Evolutionary conservation across 2,797 vertebrate species (phyloP), one percentile per base, ranked within the genome.

Genomic region (Mormyrus hasselquistii): DNA sequence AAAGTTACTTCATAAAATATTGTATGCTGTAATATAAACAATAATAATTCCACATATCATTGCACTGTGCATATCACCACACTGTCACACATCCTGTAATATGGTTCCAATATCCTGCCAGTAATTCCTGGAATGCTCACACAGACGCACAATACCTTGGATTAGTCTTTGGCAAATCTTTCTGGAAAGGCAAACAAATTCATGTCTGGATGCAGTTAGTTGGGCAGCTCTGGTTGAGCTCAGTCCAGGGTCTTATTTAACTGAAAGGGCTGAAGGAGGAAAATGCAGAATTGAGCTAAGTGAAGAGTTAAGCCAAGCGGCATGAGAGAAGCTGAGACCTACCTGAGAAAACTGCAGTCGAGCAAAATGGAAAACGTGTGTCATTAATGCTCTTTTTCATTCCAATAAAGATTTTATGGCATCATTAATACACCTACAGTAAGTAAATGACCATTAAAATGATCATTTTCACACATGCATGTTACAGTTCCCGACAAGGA

Each of bases 131-230:
- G 59, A 86, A 88, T 69, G 55, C 52, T 41, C 84, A 9, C 47
- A 87, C 76, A 84, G 52, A 19, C 76, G 57, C 79, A 44, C n/a
- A 89, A 16, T 89, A 91, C 85, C 88, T 88, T 87, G 89, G 92
- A 91, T 55, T 83, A 34, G 34, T 91, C 47, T 34, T 29, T 52
- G 82, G 84, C 90, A 86, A 91, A 87, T 87, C 22, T 82, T 88
- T 89, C 79, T 76, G n/a, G 65, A 92, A 93, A 90, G 89, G 59
- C 44, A 88, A 92, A 92, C 91, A 88, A 76, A 92, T 86, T 53
- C 90, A 29, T 38, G 55, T 90, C 88, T 89, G 90, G 85, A 90
- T 91, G 89, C 41, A 91, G 87, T 92, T 91, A 92, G 22, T 87
- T 19, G 84, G 85, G 88, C 90, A 89, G 92, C 92, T 91, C 89